Base-by-base conservation (phyloP, 2,113 vertebrate genomes). In the Microtus oregoni region DNA sequence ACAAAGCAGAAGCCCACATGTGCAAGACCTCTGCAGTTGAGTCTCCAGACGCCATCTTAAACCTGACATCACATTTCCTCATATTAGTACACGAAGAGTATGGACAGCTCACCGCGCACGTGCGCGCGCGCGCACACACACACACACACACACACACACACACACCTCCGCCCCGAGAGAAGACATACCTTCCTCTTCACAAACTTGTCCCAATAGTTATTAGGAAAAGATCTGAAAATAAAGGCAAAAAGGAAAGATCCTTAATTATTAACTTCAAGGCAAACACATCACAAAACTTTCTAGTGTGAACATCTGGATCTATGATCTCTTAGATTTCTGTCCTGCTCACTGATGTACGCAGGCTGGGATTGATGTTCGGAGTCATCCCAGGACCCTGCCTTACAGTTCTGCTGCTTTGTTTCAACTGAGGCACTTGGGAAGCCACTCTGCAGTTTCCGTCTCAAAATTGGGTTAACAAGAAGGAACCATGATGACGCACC, bases 161-260 rank as follows among this genome's bases (percentile, higher is more conserved):
- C 61, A 63, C 1, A 22, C 44, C 38, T n/a, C 52, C 30, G 3
- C 63, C 5, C 55, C 35, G 41, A 6, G 30, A 73, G 35, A 96
- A 92, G 22, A 38, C 95, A 63, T 98, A 98, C 99, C 99, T 99
- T 99, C 86, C 99, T 99, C 98, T 99, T 99, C 91, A 99, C 99
- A 98, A 99, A 99, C 98, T 99, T 99, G 98, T 99, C 99, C 99
- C 99, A 99, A 98, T 99, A 99, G 98, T 99, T 99, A 98, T 99
- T 99, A 91, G 99, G 99, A 96, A 99, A 99, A 88, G 99, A 99
- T 95, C 99, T 99, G 98, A 47, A 98, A 92, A 91, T 90, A 0
- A 97, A 86, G 97, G 95, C 73, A 38, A 89, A 96, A 95, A 86
- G 26, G 15, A 11, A 30, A 90, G 30, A 7, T 55, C 75, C 68